Evolutionary conservation across 2,113 vertebrate species (phyloP), one percentile per base, ranked within the genome.

Genomic region (Microcebus tavaratra): DNA sequence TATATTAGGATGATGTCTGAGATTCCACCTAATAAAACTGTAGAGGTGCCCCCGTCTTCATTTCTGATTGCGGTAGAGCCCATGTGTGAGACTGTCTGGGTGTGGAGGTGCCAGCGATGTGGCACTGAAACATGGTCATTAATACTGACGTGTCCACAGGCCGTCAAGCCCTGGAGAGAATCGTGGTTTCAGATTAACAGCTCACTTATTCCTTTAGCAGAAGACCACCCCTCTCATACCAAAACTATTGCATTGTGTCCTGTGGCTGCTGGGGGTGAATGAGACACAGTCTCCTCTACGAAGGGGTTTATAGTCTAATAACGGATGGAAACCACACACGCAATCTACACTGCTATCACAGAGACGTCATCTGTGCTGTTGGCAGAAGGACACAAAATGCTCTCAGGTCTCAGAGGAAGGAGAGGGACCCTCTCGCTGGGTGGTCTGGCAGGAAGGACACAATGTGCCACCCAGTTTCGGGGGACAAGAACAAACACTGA

Each of bases 161-260:
- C 67, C 92, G 53, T n/a, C 85, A 92, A 94, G 75, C 6, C 53
- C 63, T 11, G 20, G 63, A 81, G 23, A 94, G n/a, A 95, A 88
- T 65, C n/a, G 59, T 21, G 92, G 25, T 65, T 84, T 78, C 91
- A 92, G 36, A 68, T 84, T 84, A 61, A 82, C 10, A 39, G 42
- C 31, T 61, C 6, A 0, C 53, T 86, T 86, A 65, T 42, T 85
- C 61, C 42, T 42, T 85, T 63, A 82, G 67, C 61, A 79, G 96
- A 90, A 93, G 48, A 53, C 42, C 29, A 21, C 42, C 42, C 42
- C 68, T 80, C 76, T 78, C 81, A 61, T 34, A 42, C 63, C 29
- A 29, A 88, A 72, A 84, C 20, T 45, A 72, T 29, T 34, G 76
- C 27, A 20, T 34, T 21, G 11, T 63, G n/a, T 76, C 59, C 88